These are phyloP conservation scores for Cryptocheilus praepositus DNA, from an alignment of 2,888 invertebrate species.

Conservation along the genomic window DNA sequence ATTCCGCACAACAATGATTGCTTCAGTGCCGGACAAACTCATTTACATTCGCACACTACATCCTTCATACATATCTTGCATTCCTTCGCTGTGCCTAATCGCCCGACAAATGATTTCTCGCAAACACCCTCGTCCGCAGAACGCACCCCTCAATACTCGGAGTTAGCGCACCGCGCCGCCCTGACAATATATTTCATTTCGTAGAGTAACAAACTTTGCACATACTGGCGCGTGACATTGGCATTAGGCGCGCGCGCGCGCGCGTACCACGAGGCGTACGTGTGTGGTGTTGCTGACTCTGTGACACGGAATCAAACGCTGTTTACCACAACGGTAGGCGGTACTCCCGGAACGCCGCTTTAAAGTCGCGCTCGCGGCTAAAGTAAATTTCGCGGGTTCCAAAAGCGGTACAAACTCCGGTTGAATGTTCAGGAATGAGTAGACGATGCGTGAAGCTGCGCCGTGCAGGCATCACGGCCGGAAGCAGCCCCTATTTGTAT, in stretches of 20 bases:
- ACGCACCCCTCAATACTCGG: no score
- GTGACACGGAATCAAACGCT: conserved; percentile 46
- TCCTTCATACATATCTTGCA: no score
- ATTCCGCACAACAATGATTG: no score
- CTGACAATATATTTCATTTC: conserved; percentile 20
- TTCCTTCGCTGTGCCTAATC: no score
- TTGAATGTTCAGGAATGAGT: conserved; percentile 60
- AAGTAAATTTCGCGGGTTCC: conserved; percentile 60
- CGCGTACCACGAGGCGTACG: conserved; percentile 12
- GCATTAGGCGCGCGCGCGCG: conserved; percentile 25
- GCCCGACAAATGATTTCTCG: no score
- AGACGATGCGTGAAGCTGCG: conserved; percentile 63
- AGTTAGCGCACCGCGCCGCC: no score
- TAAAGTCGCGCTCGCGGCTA: conserved; percentile 51
- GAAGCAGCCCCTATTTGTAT: conserved; percentile 58
- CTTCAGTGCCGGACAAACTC: no score
- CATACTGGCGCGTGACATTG: conserved; percentile 35
- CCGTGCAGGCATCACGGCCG: conserved; percentile 46
- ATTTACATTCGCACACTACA: no score
- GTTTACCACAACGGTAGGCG: conserved; percentile 39
- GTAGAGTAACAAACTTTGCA: conserved; percentile 18
- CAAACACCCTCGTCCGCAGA: no score
- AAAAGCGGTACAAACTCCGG: conserved; percentile 49
- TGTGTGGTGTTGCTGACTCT: conserved; percentile 18
- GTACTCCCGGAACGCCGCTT: conserved; percentile 38